Evolutionary conservation across 2,888 invertebrate genomes (phyloP), one percentile per base, ranked within the genome.

Genomic region (Melikaiella ostensackeni): DNA sequence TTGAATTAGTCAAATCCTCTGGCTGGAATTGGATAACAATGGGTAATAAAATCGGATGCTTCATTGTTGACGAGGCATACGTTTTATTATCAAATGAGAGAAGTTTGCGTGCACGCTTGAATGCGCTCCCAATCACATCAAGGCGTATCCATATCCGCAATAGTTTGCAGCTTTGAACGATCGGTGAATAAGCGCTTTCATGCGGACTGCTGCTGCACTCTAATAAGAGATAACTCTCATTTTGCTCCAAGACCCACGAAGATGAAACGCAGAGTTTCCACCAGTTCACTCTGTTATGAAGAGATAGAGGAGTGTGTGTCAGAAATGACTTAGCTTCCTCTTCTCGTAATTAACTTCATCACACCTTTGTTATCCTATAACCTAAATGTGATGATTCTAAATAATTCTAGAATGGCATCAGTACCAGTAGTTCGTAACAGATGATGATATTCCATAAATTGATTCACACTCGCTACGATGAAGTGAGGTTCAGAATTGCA

Each of bases 121-220:
- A 75, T 77, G 82, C 78, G 75, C 79, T 77, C 79, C 77, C 77
- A 79, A 78, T 81, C 77, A 79, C 76, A 74, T 78, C 78, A 77
- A 82, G 80, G 80, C 82, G 80, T 81, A 81, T 80, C 79, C 82
- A 77, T 80, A 77, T 77, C 75, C 75, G 82, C 80, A 82, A 80
- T 80, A 80, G 80, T 80, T 82, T 80, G 78, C 82, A 80, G 66
- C 79, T 70, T 75, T 75, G 57, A 59, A 62, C 76, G 82, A 80
- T 82, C 78, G 78, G 80, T 82, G 79, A 79, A 82, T 80, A 82
- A 82, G 79, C 78, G 73, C 76, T 80, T 77, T 79, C 75, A 78
- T 73, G 42, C 66, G 7, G 21, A 66, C 42, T 66, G 64, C 27
- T n/a, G 27, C 21, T 66, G 66, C 66, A 66, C 66, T 42, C 46